These are phyloP conservation scores for Drosophila gunungcola DNA, from an alignment of 1,140 invertebrate species.

Conservation along the genomic window DNA sequence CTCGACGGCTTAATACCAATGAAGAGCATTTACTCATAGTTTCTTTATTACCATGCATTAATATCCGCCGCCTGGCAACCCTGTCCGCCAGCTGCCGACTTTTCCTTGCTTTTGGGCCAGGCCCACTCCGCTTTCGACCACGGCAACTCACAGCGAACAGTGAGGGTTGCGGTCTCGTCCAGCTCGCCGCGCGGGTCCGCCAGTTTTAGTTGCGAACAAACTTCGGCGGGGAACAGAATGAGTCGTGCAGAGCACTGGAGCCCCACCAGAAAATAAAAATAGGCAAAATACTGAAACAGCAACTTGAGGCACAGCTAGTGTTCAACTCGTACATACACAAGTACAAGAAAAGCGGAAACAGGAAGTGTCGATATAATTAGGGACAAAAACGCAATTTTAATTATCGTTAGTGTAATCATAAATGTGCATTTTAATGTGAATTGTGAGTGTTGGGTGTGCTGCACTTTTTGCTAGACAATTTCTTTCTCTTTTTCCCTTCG, in stretches of 20 bases:
- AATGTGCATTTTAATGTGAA: slow-evolving; percentile 36
- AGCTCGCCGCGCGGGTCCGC: slow-evolving; percentile 66
- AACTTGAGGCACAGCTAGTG: slow-evolving; percentile 33
- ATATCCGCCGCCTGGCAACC: slow-evolving; percentile 35
- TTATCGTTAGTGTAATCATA: slow-evolving; percentile 45
- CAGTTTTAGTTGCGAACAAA: slow-evolving; percentile 28
- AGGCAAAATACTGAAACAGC: slow-evolving; percentile 39
- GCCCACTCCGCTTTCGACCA: slow-evolving; percentile 28
- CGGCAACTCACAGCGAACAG: slow-evolving; percentile 40
- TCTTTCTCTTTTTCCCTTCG: slow-evolving; percentile 39
- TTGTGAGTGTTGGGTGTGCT: slow-evolving; percentile 9
- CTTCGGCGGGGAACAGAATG: slow-evolving; percentile 28
- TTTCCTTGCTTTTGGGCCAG: slow-evolving; percentile 16
- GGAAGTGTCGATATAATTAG: slow-evolving; percentile 32
- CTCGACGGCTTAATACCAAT: too few species aligned
- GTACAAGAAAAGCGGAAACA: slow-evolving; percentile 5
- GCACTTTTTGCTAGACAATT: slow-evolving; percentile 19
- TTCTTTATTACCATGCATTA: neutral
- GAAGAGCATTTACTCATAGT: neutral
- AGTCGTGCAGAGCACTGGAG: slow-evolving; percentile 15
- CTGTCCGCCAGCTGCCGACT: slow-evolving; percentile 12
- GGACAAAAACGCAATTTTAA: slow-evolving; percentile 34
- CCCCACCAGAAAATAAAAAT: slow-evolving; percentile 40
- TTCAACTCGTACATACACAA: slow-evolving; percentile 30
- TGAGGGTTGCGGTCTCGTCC: slow-evolving; percentile 75